Conservation (phyloP, 2,113 vertebrate genomes). For the Pedetes capensis region DNA sequence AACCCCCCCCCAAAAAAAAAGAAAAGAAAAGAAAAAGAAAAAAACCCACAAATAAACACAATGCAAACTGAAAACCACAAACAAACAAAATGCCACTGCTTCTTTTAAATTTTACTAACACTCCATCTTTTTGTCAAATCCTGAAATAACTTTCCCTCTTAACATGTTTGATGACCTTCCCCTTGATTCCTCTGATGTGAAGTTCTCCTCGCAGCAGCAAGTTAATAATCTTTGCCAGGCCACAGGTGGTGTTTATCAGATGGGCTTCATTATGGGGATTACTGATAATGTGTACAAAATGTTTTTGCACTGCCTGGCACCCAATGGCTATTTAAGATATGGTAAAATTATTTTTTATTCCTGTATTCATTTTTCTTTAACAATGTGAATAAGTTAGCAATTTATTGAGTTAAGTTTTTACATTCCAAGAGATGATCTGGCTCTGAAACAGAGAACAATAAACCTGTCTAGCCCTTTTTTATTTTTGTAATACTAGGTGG, state of each 20-base stretch:
- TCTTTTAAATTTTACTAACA: constrained; percentile 33
- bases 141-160: neutral
- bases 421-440: constrained; percentile 40
- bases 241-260: neutral
- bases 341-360: neutral
- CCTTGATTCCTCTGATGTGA: neutral
- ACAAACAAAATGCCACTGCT: neutral
- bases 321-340: neutral
- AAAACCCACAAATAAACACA: too few species aligned
- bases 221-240: constrained; percentile 15
- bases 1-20: too few species aligned
- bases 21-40: too few species aligned
- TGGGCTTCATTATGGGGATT: neutral
- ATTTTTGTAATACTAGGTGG: too few species aligned
- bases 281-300: constrained; percentile 6
- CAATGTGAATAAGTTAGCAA: constrained; percentile 47
- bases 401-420: constrained; percentile 43
- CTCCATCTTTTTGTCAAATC: neutral
- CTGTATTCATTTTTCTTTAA: too few species aligned
- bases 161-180: neutral
- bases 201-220: neutral
- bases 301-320: neutral
- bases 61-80: too few species aligned
- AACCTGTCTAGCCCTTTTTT: too few species aligned
- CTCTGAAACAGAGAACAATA: constrained; percentile 21